phyloP scores from a whole-genome alignment of 2,888 invertebrate genomes.

The Ashinkailepas kermadecensis region DNA sequence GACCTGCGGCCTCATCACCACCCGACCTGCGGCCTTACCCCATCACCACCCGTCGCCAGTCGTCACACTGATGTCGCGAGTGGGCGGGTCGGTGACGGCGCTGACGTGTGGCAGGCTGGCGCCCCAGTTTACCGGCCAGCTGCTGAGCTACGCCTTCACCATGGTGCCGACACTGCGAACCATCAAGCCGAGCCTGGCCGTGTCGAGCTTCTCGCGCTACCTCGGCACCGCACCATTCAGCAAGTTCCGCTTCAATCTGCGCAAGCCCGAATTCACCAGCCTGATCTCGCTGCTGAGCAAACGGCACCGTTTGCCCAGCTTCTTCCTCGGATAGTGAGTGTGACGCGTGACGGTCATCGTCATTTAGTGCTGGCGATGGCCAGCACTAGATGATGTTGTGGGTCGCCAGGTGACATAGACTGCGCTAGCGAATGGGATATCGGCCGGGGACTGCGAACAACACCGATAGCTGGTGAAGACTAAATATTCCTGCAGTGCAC shows the following conservation, averaged over 20 bases:
- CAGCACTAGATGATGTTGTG: no score
- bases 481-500: no score
- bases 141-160: not conserved
- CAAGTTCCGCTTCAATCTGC: not conserved
- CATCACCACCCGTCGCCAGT: no score
- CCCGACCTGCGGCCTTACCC: no score
- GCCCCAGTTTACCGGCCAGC: not conserved
- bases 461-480: no score
- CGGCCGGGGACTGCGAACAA: no score
- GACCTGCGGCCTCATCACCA: no score
- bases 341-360: no score
- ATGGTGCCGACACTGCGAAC: not conserved
- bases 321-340: conserved; percentile 10
- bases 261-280: not conserved
- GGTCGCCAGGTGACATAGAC: no score
- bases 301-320: not conserved
- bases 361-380: no score
- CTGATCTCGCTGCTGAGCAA: not conserved
- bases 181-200: not conserved
- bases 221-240: not conserved
- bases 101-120: not conserved
- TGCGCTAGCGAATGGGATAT: no score
- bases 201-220: not conserved
- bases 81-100: not conserved
- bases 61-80: no score